phyloP scores from a whole-genome alignment of 2,113 vertebrate species.

The Oreotragus oreotragus region DNA sequence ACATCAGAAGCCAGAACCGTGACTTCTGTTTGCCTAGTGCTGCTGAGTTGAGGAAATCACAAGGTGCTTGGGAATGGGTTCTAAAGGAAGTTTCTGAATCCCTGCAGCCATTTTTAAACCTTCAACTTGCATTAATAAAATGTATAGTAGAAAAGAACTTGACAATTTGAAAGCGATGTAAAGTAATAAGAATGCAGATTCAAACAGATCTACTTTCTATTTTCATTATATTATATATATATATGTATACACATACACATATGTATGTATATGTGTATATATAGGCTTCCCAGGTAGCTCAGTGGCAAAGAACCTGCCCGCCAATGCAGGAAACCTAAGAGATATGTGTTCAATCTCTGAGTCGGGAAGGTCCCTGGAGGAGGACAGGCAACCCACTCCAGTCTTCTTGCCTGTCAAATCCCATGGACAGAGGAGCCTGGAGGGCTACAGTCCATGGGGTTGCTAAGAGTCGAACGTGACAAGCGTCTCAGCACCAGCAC shows the following conservation, averaged over 20 bases:
- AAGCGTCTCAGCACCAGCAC: background rate
- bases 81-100: background rate
- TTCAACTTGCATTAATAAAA: background rate
- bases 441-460: background rate
- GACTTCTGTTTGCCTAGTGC: background rate
- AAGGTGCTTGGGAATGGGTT: background rate
- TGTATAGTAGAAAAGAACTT: background rate
- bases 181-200: background rate
- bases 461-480: fast-evolving
- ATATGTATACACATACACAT: background rate
- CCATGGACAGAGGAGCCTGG: background rate
- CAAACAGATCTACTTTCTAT: background rate
- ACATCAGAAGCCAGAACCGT: background rate
- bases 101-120: background rate
- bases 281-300: background rate
- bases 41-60: background rate
- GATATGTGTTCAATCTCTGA: background rate
- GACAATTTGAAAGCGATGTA: background rate
- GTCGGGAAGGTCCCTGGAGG: background rate
- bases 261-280: background rate
- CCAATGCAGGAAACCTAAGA: background rate
- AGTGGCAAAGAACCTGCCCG: background rate
- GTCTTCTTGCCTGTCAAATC: background rate
- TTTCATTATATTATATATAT: background rate
- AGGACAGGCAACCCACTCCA: background rate